Evolutionary conservation across 1,140 invertebrate species (phyloP).

Genomic region (Magallana angulata): DNA sequence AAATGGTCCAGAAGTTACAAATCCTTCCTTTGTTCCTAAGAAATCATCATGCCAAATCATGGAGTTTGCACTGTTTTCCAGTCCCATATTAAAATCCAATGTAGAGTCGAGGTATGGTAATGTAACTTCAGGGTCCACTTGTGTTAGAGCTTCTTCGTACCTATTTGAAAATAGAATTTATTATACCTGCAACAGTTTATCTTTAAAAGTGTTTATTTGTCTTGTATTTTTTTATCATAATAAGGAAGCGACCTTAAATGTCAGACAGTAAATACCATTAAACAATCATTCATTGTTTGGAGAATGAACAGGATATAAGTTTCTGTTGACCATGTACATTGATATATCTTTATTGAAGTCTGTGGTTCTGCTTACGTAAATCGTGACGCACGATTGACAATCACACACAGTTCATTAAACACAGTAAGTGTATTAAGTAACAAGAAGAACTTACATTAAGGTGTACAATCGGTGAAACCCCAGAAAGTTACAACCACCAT

Average conservation of each 20-base stretch:
- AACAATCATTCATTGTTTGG: too few species aligned
- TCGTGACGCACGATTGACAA: background rate
- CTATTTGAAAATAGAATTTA: conserved; percentile 50
- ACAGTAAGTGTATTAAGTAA: background rate
- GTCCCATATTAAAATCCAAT: conserved; percentile 66
- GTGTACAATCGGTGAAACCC: conserved; percentile 71
- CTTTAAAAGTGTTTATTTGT: too few species aligned
- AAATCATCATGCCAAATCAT: conserved; percentile 73
- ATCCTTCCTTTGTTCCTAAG: conserved; percentile 77
- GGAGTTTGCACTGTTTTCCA: conserved; percentile 74
- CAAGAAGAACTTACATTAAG: conserved; percentile 66
- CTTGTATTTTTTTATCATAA: too few species aligned
- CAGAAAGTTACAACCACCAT: conserved; percentile 71
- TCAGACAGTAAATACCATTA: too few species aligned
- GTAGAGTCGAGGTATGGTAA: conserved; percentile 74
- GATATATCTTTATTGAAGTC: background rate
- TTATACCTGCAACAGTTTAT: too few species aligned
- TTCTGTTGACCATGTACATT: background rate
- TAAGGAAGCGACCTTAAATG: too few species aligned
- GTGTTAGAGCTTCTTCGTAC: conserved; percentile 70
- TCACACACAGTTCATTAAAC: conserved; percentile 1
- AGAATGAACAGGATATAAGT: too few species aligned
- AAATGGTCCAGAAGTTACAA: conserved; percentile 75
- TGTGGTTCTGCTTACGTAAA: conserved; percentile 29
- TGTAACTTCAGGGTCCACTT: conserved; percentile 64